Base-by-base conservation (phyloP, 2,888 invertebrate genomes). In the Mystacides longicornis region DNA sequence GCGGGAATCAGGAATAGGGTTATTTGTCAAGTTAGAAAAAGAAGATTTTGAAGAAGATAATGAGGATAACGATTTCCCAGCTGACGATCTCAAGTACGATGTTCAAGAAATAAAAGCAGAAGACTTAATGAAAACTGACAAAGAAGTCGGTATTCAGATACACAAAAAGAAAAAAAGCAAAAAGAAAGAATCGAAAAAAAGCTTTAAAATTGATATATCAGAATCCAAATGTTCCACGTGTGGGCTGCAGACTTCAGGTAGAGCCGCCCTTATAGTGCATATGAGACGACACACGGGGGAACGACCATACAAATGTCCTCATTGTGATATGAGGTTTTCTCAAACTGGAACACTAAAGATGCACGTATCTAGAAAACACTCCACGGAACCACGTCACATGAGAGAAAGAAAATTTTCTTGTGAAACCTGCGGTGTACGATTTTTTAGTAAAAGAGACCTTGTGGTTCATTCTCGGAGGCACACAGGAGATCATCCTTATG, bases 321-420 rank as follows among this genome's bases (percentile, higher is more conserved):
- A 64, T 47, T 77, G 77, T 49, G 63, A 68, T 0, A 70, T 23
- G 33, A 42, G 51, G 31, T 60, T 59, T 48, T 16, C 60, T 23
- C 60, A 60, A 20, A 64, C 72, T 7, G 69, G 75, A 1, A 71
- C 77, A 1, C 64, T 74, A 54, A 73, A 73, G 37, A 68, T 77
- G 1, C 77, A 60, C 53, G 20, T 52, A 49, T 65, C 72, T 5
- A 64, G 68, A 5, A 45, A 43, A 11, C 77, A 77, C 60, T 74
- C 76, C 0, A 75, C 52, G 65, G 76, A 50, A 68, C 71, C 1
- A 75, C 66, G 73, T 9, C 62, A 68, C 9, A 75, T 76, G 0
- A 75, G 75, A 0, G 75, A 75, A 46, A 71, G 69, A 23, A 75
- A 75, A 1, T 74, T 64, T 53, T 51, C 69, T 0, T 77, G 77